Percentiles rank a stretch among this genome's conserved stretches.
phyloP scores from a whole-genome alignment of 2,888 invertebrate species.

The Ochlodes sylvanus region DNA sequence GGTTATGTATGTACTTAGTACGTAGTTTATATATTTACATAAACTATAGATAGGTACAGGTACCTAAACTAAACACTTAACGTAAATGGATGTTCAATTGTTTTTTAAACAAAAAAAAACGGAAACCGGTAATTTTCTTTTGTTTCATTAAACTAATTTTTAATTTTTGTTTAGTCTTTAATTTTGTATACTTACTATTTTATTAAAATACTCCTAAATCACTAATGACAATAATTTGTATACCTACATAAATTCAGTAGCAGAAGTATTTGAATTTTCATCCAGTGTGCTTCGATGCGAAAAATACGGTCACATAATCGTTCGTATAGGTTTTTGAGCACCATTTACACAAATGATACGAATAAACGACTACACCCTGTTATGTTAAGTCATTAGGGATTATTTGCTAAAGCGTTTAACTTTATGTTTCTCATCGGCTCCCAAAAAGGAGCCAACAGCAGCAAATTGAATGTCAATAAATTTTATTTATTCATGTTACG shows the following conservation, averaged over 20 bases:
- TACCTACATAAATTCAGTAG: too few species aligned
- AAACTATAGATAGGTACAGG: too few species aligned
- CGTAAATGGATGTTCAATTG: too few species aligned
- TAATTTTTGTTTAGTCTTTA: too few species aligned
- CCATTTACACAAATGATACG: conserved; percentile 65
- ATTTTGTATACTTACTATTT: too few species aligned
- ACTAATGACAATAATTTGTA: too few species aligned
- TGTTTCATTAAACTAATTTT: too few species aligned
- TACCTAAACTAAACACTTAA: too few species aligned
- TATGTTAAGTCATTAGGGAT: conserved; percentile 52
- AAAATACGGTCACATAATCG: conserved; percentile 38
- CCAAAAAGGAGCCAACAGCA: conserved; percentile 14
- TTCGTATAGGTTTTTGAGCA: conserved; percentile 41
- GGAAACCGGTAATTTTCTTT: too few species aligned
- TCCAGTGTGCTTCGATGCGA: conserved; percentile 48
- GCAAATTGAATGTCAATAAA: conserved; percentile 29
- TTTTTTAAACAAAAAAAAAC: too few species aligned
- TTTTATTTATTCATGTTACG: conserved; percentile 16
- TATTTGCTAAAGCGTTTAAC: conserved; percentile 48
- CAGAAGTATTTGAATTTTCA: conserved; percentile 31
- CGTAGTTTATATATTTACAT: too few species aligned
- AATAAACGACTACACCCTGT: conserved; percentile 53
- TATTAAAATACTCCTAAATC: too few species aligned
- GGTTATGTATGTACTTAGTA: neutral
- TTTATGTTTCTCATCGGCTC: conserved; percentile 45